Evolutionary conservation across 2,113 vertebrate genomes (phyloP), one percentile per base, ranked within the genome.

Genomic region (Physeter macrocephalus): DNA sequence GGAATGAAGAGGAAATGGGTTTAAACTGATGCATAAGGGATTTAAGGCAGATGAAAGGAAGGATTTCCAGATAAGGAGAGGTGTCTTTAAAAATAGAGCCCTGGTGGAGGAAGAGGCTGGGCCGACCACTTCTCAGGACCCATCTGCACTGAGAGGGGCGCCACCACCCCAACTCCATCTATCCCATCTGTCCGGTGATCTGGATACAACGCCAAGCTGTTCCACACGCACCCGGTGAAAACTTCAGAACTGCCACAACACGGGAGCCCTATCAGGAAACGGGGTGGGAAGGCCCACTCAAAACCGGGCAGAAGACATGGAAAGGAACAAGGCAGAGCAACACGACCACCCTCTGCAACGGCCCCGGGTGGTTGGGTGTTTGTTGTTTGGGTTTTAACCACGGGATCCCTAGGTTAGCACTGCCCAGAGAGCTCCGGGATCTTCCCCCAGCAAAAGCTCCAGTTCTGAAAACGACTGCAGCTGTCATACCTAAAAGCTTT

Each of bases 21-120:
- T 87, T 61, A 97, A 84, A 77, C 20, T 62, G 86, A 94, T 97
- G 92, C 86, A 81, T 93, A 66, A 85, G 59, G 71, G 80, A 97
- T 77, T 93, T 90, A 92, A 97, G 86, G 74, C 57, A 90, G 89
- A 97, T 41, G 27, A 91, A 95, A 95, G 93, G 83, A 93, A 96
- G 95, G 92, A 93, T 83, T 96, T 96, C 97, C 86, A 92, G 93
- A 83, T 71, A 71, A 66, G 86, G 64, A 96, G 78, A 94, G 77
- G 62, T 43, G 71, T 62, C 92, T 95, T 93, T 97, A 96, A 95
- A 97, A 95, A 89, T 29, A 97, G 87, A 90, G 93, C 13, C 61
- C 34, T 27, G 8, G 34, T 43, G 18, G n/a, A 83, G 52, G n/a
- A 97, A 97, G 91, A 91, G 91, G 71, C 31, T 59, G 57, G 54